Conservation (phyloP, 2,888 invertebrate genomes). For the Watsonalla cultraria region DNA sequence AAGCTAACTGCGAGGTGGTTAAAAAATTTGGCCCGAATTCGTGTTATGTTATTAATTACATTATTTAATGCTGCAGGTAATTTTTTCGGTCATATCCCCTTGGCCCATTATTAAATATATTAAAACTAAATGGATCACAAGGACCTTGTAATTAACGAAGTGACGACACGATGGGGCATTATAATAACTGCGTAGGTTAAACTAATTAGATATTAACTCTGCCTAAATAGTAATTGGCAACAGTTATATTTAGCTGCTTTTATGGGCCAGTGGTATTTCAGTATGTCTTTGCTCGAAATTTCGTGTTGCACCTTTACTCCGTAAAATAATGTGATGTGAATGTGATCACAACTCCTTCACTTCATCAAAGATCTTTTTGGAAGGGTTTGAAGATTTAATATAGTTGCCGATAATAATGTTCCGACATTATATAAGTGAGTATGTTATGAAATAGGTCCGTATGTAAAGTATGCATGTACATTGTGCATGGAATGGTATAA, state of each 20-base stretch:
- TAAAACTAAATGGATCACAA: background rate
- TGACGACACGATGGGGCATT: conserved; percentile 38
- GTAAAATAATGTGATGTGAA: no score
- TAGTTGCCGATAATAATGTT: no score
- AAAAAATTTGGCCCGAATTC: no score
- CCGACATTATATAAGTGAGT: no score
- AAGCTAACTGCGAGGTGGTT: background rate
- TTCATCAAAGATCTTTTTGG: no score
- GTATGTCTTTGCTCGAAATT: no score
- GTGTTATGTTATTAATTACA: background rate
- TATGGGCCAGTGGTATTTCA: background rate
- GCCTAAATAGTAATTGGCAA: background rate
- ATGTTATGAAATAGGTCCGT: background rate
- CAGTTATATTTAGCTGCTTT: background rate
- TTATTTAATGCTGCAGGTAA: background rate
- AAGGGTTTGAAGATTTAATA: no score
- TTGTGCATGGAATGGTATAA: conserved; percentile 3
- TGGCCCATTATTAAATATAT: background rate
- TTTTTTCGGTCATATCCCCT: background rate
- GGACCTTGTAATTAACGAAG: conserved; percentile 47
- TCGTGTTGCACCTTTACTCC: no score
- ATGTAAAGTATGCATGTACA: conserved; percentile 5
- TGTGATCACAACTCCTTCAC: no score
- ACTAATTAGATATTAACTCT: conserved; percentile 18
- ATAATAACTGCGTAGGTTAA: conserved; percentile 25